Evolutionary conservation across 2,888 invertebrate genomes (phyloP).

Genomic region (Tortrix viridana): DNA sequence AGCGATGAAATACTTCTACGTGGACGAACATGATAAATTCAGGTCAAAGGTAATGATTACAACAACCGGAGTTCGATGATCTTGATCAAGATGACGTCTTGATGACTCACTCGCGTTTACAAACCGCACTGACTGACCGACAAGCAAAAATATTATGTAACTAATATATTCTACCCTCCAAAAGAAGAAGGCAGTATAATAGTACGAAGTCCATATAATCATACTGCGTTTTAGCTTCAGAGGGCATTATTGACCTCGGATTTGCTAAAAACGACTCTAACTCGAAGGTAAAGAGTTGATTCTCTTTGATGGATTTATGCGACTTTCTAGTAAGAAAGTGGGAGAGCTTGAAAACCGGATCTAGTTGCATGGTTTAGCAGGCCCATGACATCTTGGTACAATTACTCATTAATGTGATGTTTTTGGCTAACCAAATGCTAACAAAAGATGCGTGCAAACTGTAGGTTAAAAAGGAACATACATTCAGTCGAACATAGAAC

Average conservation of each 20-base stretch:
- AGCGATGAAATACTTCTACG: no score
- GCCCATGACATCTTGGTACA: slow-evolving; percentile 49
- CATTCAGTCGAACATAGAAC: no score
- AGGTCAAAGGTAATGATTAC: slow-evolving; percentile 23
- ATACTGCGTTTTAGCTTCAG: no score
- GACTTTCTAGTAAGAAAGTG: slow-evolving; percentile 59
- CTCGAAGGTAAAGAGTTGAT: not conserved
- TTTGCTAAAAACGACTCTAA: slow-evolving; percentile 40
- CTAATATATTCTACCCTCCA: no score
- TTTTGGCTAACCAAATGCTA: no score
- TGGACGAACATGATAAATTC: not conserved
- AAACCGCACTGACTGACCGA: slow-evolving; percentile 68
- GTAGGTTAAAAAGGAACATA: no score
- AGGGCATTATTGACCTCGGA: no score
- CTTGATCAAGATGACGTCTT: slow-evolving; percentile 14
- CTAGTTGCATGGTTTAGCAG: slow-evolving; percentile 43
- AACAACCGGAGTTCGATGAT: slow-evolving; percentile 29
- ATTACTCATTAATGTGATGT: slow-evolving; percentile 39
- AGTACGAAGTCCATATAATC: no score
- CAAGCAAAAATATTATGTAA: slow-evolving; percentile 65
- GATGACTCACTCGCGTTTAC: slow-evolving; percentile 28
- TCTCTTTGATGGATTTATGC: slow-evolving; percentile 29
- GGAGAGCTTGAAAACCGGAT: slow-evolving; percentile 59
- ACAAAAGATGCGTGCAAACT: no score
- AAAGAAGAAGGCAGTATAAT: no score